These are phyloP conservation scores for Unio pictorum DNA, from an alignment of 2,888 invertebrate species.

Conservation along the genomic window DNA sequence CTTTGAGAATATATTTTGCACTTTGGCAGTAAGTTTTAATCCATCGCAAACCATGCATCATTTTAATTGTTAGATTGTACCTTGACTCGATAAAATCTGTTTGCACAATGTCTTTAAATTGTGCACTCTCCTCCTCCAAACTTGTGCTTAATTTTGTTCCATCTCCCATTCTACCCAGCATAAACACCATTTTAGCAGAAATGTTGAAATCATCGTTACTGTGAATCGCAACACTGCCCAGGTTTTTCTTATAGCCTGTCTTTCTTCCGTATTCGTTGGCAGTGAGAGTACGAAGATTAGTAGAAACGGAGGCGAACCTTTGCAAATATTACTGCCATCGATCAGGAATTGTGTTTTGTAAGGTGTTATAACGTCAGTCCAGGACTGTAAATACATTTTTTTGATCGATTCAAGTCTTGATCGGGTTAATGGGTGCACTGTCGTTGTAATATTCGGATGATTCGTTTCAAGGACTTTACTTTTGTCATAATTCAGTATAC, in stretches of 20 bases:
- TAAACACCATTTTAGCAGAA: constrained; percentile 36
- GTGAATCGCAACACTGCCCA: constrained; percentile 34
- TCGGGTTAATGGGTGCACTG: too few relatives aligned
- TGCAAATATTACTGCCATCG: constrained; percentile 22
- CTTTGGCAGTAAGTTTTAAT: constrained; percentile 28
- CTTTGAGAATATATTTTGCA: constrained; percentile 35
- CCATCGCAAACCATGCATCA: constrained; percentile 38
- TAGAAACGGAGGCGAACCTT: constrained; percentile 19
- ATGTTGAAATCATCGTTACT: constrained; percentile 9
- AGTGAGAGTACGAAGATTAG: constrained; percentile 42
- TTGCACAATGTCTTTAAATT: constrained; percentile 34
- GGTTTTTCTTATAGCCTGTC: constrained; percentile 43
- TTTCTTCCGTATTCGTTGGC: constrained; percentile 22
- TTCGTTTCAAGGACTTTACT: too few relatives aligned
- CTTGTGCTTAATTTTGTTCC: constrained; percentile 2
- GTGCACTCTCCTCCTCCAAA: constrained; percentile 23
- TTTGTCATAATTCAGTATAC: too few relatives aligned
- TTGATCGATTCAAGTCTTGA: too few relatives aligned
- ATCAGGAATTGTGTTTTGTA: constrained; percentile 26
- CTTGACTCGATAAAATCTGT: constrained; percentile 39
- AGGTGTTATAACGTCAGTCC: constrained; percentile 19
- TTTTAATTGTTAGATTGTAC: constrained; percentile 36
- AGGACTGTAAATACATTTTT: too few relatives aligned
- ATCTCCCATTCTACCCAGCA: constrained; percentile 25
- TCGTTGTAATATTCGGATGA: too few relatives aligned